Evolutionary conservation across 1,140 invertebrate species (phyloP).

Genomic region (Lepidostoma basale): DNA sequence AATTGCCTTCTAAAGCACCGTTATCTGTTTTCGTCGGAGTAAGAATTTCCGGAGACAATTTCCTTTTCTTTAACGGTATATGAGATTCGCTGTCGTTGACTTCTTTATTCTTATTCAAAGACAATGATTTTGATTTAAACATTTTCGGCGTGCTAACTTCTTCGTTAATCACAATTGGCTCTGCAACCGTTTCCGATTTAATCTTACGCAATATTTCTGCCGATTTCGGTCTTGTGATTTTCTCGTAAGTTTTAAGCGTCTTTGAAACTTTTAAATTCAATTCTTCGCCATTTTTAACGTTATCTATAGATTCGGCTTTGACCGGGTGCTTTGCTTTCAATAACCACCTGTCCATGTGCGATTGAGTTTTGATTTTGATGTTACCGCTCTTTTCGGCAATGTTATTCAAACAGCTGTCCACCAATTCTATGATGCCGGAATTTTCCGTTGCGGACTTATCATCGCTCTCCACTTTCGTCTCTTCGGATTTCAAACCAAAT

Average conservation of each 20-base stretch:
- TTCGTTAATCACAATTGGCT: not conserved
- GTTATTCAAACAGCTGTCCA: slow-evolving; percentile 56
- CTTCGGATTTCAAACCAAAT: slow-evolving; percentile 52
- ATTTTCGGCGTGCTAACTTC: not conserved
- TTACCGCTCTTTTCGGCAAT: slow-evolving; percentile 56
- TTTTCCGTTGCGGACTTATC: slow-evolving; percentile 49
- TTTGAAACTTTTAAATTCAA: not conserved
- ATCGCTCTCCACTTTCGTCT: not conserved
- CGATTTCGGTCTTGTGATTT: no score
- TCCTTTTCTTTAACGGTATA: slow-evolving; percentile 27
- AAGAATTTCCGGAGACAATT: slow-evolving; percentile 15
- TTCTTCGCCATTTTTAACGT: not conserved
- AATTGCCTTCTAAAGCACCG: no score
- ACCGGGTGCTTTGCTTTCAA: slow-evolving; percentile 53
- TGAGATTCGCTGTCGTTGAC: slow-evolving; percentile 12
- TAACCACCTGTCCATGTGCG: slow-evolving; percentile 60
- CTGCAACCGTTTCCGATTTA: not conserved
- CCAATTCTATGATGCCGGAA: slow-evolving; percentile 55
- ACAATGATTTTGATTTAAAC: not conserved
- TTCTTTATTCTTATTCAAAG: slow-evolving; percentile 2
- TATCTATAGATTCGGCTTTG: slow-evolving; percentile 12
- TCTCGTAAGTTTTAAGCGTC: no score
- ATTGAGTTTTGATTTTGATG: slow-evolving; percentile 54
- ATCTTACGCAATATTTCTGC: no score
- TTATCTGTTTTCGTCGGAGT: not conserved